These are phyloP conservation scores for Drosophila persimilis DNA, from an alignment of 1,140 invertebrate species.

Conservation along the genomic window DNA sequence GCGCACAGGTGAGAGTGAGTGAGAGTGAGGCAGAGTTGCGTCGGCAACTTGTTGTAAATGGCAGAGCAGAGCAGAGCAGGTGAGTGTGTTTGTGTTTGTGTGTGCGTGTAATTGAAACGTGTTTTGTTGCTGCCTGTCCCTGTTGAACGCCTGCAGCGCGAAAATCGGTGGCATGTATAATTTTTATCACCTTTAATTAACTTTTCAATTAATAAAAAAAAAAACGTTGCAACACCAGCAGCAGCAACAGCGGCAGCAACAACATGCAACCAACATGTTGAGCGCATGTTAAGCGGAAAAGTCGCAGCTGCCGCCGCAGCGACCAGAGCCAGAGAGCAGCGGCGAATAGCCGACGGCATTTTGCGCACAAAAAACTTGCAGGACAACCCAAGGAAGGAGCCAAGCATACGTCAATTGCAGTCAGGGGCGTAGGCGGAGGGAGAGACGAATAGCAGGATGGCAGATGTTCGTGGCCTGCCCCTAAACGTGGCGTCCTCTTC, in stretches of 20 bases:
- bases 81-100: conserved; percentile 42
- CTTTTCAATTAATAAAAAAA: conserved; percentile 83
- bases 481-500: too few relatives aligned
- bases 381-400: neutral
- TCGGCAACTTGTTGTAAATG: conserved; percentile 66
- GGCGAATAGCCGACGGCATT: conserved; percentile 63
- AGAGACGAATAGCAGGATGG: too few relatives aligned
- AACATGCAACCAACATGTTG: conserved; percentile 37
- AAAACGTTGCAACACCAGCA: conserved; percentile 25
- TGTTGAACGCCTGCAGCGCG: conserved; percentile 77
- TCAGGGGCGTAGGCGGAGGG: too few relatives aligned
- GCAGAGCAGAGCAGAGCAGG: conserved; percentile 43
- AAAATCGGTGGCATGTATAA: conserved; percentile 83
- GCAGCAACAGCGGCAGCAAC: conserved; percentile 23
- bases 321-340: neutral
- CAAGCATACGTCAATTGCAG: too few relatives aligned
- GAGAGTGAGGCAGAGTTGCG: conserved; percentile 9
- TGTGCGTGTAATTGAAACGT: conserved; percentile 76
- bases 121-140: conserved; percentile 53
- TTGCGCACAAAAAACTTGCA: conserved; percentile 7
- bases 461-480: too few relatives aligned
- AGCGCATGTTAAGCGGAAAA: conserved; percentile 54
- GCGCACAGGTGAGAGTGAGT: conserved; percentile 6
- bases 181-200: conserved; percentile 83
- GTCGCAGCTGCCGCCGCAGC: conserved; percentile 49